Evolutionary conservation across 2,113 vertebrate genomes (phyloP), one percentile per base, ranked within the genome.

Genomic region (Axis porcinus): DNA sequence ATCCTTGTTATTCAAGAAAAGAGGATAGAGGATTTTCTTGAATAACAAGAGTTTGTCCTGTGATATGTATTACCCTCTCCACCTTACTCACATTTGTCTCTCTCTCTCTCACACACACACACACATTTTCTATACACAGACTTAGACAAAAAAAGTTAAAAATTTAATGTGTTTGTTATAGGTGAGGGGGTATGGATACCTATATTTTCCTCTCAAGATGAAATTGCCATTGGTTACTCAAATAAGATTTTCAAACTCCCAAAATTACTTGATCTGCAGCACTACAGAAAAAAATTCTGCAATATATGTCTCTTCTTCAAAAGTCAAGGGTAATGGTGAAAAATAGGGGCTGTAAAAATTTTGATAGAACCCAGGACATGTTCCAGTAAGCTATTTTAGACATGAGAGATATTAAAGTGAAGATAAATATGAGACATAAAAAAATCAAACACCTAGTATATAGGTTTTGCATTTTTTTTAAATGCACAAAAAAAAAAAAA

Each of bases 281-380:
- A 55, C 2, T 17, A 78, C 1, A 64, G 12, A 60, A 19, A 19
- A 64, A 3, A 15, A 43, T 55, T 91, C 21, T 76, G 11, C 1
- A n/a, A 45, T 84, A 10, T 52, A 58, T 36, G 3, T 86, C 23
- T 95, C 36, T 87, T 17, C 9, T 64, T 45, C 28, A 91, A 55
- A 88, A 28, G 15, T 0, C 5, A 0, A 1, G 1, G 0, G 4
- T 60, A 4, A 28, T 74, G 43, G 0, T 79, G 3, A 16, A 3
- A 19, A 91, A 62, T 43, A 58, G 50, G 3, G 86, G 36, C 2
- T 93, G 0, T 52, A 7, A 64, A 81, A 95, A 86, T 74, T 33
- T 45, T 83, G 25, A 33, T 17, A 70, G 7, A 52, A 93, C 3
- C 33, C 3, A 16, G 5, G 30, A 54, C 23, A 84, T 13, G 4